Percentiles rank a stretch among this genome's conserved stretches.
Conservation (phyloP, 2,797 vertebrate genomes). For the Halcyon leucocephala region DNA sequence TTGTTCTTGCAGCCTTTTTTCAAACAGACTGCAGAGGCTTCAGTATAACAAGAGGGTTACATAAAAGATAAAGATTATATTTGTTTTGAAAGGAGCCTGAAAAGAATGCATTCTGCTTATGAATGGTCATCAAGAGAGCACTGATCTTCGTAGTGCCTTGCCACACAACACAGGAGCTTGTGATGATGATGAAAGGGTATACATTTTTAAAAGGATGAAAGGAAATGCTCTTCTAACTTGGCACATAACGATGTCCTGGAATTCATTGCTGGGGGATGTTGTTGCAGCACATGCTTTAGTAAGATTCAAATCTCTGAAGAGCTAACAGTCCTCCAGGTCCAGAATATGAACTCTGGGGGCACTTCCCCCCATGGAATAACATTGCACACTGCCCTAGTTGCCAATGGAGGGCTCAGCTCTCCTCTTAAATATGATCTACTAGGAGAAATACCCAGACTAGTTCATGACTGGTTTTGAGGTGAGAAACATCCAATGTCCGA, state of each 20-base stretch:
- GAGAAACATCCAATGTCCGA: not conserved
- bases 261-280: not conserved
- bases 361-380: not conserved
- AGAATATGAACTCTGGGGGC: not conserved
- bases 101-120: not conserved
- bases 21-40: not conserved
- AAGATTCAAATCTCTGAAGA: not conserved
- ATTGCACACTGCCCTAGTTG: not conserved
- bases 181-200: not conserved
- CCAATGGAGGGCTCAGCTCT: not conserved
- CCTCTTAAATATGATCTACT: not conserved
- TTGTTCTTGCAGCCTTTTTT: not conserved
- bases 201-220: constrained; percentile 22
- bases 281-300: not conserved
- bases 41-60: not conserved
- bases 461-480: not conserved
- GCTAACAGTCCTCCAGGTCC: not conserved
- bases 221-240: not conserved
- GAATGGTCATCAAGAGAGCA: not conserved
- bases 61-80: not conserved
- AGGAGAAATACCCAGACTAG: not conserved
- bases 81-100: constrained; percentile 25
- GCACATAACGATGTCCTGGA: constrained; percentile 1
- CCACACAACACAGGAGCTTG: not conserved
- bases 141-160: not conserved